Percentiles rank a stretch among this genome's conserved stretches.
Evolutionary conservation across 2,113 vertebrate genomes (phyloP).

Genomic region (Notothenia coriiceps): DNA sequence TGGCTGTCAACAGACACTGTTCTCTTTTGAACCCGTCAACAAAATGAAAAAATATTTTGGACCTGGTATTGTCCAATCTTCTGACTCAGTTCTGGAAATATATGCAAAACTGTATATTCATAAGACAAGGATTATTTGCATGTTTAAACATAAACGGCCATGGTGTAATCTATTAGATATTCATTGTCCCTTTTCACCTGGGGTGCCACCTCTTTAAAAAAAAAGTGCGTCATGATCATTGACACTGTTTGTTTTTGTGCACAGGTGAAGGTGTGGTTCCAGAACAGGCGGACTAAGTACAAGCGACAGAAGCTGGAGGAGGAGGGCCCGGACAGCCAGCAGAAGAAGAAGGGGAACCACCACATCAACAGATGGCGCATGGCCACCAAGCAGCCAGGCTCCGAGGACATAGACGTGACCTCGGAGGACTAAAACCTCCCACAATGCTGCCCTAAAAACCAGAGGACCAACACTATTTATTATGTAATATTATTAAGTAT

Average conservation of each 20-base stretch:
- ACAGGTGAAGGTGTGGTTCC: conserved; percentile 99
- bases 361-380: conserved; percentile 98
- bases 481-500: conserved; percentile 79
- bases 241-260: neutral
- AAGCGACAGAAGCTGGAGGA: conserved; percentile 99
- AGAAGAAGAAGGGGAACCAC: conserved; percentile 98
- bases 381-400: conserved; percentile 94
- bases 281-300: conserved; percentile 97
- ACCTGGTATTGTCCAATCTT: too few species aligned
- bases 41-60: too few species aligned
- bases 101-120: too few species aligned
- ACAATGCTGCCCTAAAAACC: conserved; percentile 3
- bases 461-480: conserved; percentile 85
- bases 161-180: too few species aligned
- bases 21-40: too few species aligned
- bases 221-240: neutral
- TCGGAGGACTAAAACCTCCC: conserved; percentile 86
- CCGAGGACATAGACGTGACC: conserved; percentile 96
- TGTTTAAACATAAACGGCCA: too few species aligned
- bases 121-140: too few species aligned
- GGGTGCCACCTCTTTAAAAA: neutral
- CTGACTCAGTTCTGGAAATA: too few species aligned
- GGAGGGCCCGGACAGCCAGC: conserved; percentile 93
- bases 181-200: too few species aligned
- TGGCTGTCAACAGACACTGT: too few species aligned